phyloP scores from a whole-genome alignment of 2,113 vertebrate species.

The Nothobranchius kuhntae region DNA sequence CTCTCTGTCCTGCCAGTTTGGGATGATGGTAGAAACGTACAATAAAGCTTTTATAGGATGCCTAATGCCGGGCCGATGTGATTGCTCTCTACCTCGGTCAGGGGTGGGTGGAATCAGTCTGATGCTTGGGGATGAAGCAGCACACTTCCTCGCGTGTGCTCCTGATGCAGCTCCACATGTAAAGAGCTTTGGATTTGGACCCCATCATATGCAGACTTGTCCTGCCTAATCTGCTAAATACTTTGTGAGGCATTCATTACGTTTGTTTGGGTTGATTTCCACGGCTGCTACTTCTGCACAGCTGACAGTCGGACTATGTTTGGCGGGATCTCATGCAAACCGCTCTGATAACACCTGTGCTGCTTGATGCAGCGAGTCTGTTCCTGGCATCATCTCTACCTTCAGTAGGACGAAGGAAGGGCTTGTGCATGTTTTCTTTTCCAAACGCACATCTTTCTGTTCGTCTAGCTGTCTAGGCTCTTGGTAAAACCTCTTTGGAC shows the following conservation, averaged over 20 bases:
- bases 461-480: constrained; percentile 43
- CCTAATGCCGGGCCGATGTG: constrained; percentile 58
- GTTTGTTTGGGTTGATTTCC: constrained; percentile 64
- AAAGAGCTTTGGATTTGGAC: constrained; percentile 68
- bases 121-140: constrained; percentile 12
- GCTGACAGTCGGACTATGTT: constrained; percentile 54
- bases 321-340: constrained; percentile 41
- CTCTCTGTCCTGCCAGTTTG: constrained; percentile 60
- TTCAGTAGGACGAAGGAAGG: constrained; percentile 8
- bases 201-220: constrained; percentile 44
- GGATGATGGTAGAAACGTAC: constrained; percentile 61
- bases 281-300: constrained; percentile 30
- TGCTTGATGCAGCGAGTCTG: constrained; percentile 51
- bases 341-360: constrained; percentile 65
- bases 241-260: constrained; percentile 61
- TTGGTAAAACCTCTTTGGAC: constrained; percentile 53
- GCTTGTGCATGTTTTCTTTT: constrained; percentile 43
- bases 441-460: constrained; percentile 26
- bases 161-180: constrained; percentile 54
- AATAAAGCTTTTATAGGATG: constrained; percentile 61
- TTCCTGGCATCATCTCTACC: constrained; percentile 57
- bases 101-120: constrained; percentile 50
- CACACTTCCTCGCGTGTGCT: constrained; percentile 32
- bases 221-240: constrained; percentile 62
- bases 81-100: constrained; percentile 62